phyloP scores from a whole-genome alignment of 37 sponge, comb jelly and placozoan genomes.

The Aphrocallistes beatrix region DNA sequence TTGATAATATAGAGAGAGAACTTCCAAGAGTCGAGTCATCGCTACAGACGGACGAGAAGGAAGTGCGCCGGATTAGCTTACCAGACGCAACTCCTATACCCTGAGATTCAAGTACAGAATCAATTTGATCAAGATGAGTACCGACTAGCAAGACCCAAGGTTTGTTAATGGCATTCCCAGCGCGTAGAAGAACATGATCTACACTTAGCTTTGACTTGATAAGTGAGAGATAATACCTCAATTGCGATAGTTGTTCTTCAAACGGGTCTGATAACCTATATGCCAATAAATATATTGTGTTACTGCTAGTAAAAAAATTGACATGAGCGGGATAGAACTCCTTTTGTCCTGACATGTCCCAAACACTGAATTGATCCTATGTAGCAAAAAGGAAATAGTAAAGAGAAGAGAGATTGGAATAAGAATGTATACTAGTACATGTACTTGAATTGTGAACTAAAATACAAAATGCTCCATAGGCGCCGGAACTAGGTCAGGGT shows the following conservation, averaged over 20 bases:
- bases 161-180: constrained; percentile 12
- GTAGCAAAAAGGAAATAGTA: neutral
- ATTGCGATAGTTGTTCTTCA: constrained; percentile 41
- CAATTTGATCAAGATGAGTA: constrained; percentile 44
- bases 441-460: neutral
- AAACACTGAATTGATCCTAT: constrained; percentile 53
- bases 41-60: constrained; percentile 1
- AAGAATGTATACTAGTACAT: neutral
- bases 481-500: too few relatives aligned
- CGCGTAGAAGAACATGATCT: constrained; percentile 21
- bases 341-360: constrained; percentile 72
- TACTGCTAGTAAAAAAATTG: constrained; percentile 37
- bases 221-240: constrained; percentile 62
- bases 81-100: neutral
- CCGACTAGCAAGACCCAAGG: constrained; percentile 56
- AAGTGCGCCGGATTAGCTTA: neutral
- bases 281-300: constrained; percentile 46
- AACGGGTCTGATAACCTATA: constrained; percentile 47
- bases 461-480: neutral
- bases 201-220: constrained; percentile 45
- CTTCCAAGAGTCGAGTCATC: constrained; percentile 5
- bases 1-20: neutral
- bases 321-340: constrained; percentile 60
- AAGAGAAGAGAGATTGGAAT: neutral
- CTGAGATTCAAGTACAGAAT: constrained; percentile 17